These are phyloP conservation scores for Sorex fumeus DNA, from an alignment of 2,113 vertebrate species.

Conservation along the genomic window DNA sequence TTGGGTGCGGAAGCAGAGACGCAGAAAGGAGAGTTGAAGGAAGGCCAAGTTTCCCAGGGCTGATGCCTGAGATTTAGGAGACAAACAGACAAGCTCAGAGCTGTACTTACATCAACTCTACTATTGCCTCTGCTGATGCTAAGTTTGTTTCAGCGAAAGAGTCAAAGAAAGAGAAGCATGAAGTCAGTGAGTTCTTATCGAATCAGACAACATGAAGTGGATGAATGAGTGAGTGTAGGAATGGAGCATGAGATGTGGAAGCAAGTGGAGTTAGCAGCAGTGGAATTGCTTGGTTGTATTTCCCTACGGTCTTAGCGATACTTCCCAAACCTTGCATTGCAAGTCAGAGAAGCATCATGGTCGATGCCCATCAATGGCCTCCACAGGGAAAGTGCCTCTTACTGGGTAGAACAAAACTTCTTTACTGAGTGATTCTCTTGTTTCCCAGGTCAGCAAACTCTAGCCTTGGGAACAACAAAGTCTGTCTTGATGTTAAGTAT, in stretches of 20 bases:
- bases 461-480: background rate
- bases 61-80: background rate
- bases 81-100: background rate
- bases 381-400: fast-evolving
- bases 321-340: background rate
- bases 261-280: background rate
- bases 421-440: background rate
- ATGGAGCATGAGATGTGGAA: background rate
- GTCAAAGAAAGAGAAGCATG: background rate
- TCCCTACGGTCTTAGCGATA: background rate
- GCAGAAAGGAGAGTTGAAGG: background rate
- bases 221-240: too few species aligned
- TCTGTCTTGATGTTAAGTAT: background rate
- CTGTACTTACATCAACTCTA: background rate
- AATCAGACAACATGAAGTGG: background rate
- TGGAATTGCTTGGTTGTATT: background rate
- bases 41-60: background rate
- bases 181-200: background rate
- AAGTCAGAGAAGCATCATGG: background rate
- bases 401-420: background rate
- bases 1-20: background rate
- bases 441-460: background rate
- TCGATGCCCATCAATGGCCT: background rate
- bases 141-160: background rate
- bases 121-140: background rate